Conservation (phyloP, 1,140 invertebrate genomes). For the Drosophila parabipectinata region DNA sequence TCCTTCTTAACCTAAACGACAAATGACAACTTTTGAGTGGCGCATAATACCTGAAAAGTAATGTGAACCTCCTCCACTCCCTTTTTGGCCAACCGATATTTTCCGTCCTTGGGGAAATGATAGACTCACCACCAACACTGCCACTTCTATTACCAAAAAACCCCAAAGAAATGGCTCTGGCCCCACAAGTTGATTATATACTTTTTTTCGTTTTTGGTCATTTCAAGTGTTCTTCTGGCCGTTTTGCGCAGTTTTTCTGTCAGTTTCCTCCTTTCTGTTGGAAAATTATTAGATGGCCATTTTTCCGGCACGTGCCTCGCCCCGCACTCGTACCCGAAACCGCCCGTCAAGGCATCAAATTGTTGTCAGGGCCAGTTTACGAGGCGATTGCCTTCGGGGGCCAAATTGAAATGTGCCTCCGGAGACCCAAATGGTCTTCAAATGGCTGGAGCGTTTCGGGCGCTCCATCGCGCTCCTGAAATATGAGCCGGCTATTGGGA, state of each 20-base stretch:
- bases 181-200: slow-evolving; percentile 60
- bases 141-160: slow-evolving; percentile 24
- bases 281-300: slow-evolving; percentile 73
- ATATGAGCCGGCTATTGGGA: slow-evolving; percentile 16
- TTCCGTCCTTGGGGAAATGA: slow-evolving; percentile 42
- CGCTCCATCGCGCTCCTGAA: slow-evolving; percentile 17
- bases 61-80: slow-evolving; percentile 17
- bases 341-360: slow-evolving; percentile 49
- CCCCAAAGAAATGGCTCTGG: slow-evolving; percentile 11
- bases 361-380: slow-evolving; percentile 59
- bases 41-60: slow-evolving; percentile 67
- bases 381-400: slow-evolving; percentile 58
- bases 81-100: slow-evolving; percentile 31
- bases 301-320: slow-evolving; percentile 64
- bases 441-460: slow-evolving; percentile 33
- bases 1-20: slow-evolving; percentile 36
- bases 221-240: slow-evolving; percentile 55
- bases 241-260: slow-evolving; percentile 43
- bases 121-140: slow-evolving; percentile 23
- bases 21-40: slow-evolving; percentile 49
- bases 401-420: slow-evolving; percentile 76
- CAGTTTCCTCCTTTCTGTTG: slow-evolving; percentile 29
- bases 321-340: slow-evolving; percentile 10
- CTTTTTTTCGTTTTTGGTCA: slow-evolving; percentile 36
- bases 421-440: slow-evolving; percentile 32